Conservation (phyloP, 2,797 vertebrate species). For the Lithobates pipiens region DNA sequence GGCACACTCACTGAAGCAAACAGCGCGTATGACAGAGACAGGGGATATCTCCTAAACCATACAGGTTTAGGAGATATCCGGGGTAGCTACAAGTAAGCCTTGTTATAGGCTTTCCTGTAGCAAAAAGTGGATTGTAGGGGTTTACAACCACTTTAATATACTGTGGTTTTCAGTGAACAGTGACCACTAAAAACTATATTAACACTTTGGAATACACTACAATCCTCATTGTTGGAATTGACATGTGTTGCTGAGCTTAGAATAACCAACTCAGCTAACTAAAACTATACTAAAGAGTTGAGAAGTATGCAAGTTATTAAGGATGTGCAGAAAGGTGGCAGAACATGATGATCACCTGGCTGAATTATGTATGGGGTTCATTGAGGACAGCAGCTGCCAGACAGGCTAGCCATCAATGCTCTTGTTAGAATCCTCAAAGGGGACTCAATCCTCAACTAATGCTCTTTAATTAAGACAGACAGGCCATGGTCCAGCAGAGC, state of each 20-base stretch:
- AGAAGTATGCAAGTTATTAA: not conserved
- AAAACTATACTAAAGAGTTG: not conserved
- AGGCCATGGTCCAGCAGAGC: conserved; percentile 72
- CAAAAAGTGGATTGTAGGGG: too few species aligned
- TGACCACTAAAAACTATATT: too few species aligned
- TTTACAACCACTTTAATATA: too few species aligned
- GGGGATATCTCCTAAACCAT: too few species aligned
- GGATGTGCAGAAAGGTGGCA: not conserved
- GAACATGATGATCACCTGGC: conserved; percentile 34
- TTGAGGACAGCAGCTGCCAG: conserved; percentile 70
- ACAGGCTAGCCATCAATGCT: conserved; percentile 73
- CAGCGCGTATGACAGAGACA: too few species aligned
- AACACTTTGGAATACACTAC: too few species aligned
- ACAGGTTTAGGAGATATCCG: too few species aligned
- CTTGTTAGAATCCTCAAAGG: conserved; percentile 69
- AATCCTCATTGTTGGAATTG: too few species aligned
- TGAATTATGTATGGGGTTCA: conserved; percentile 63
- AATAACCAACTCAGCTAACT: not conserved
- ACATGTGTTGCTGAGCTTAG: not conserved
- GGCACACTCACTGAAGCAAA: too few species aligned
- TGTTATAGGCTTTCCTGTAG: too few species aligned
- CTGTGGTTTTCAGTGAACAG: too few species aligned
- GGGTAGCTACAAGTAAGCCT: too few species aligned
- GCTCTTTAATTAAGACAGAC: conserved; percentile 85
- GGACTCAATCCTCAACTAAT: conserved; percentile 79